Percentiles rank a stretch among this genome's conserved stretches.
Conservation (phyloP, 37 sponge, comb jelly and placozoan genomes). For the Amphimedon queenslandica region DNA sequence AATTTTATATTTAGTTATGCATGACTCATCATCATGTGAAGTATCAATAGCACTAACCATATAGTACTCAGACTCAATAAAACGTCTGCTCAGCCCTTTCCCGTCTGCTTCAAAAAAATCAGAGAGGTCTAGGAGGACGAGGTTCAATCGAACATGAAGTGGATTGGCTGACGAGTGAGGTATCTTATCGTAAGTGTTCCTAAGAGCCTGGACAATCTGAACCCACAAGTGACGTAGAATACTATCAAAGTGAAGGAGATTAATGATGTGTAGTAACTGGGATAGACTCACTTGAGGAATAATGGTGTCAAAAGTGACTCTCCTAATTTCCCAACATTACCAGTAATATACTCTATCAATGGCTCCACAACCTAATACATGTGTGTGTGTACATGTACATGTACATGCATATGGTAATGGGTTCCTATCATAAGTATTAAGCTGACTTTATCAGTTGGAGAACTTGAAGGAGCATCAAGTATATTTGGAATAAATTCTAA, state of each 20-base stretch:
- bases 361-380: conserved; percentile 21
- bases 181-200: neutral
- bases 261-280: too few species aligned
- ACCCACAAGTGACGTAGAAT: conserved; percentile 36
- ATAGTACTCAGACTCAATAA: conserved; percentile 29
- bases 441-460: neutral
- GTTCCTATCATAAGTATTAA: neutral
- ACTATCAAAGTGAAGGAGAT: too few species aligned
- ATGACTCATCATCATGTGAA: too few species aligned
- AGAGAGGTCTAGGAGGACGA: neutral
- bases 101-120: conserved; percentile 56
- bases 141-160: conserved; percentile 2
- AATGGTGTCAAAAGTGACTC: conserved; percentile 13
- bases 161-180: neutral
- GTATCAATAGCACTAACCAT: conserved; percentile 10
- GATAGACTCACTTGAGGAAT: conserved; percentile 22
- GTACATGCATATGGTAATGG: too few species aligned
- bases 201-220: neutral
- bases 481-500: neutral
- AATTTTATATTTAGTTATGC: too few species aligned
- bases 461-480: neutral
- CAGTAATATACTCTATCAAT: conserved; percentile 31
- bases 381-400: too few species aligned
- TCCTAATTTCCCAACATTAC: conserved; percentile 36
- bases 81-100: conserved; percentile 23